phyloP scores from a whole-genome alignment of 2,113 vertebrate species.

The Rhinolophus sinicus region DNA sequence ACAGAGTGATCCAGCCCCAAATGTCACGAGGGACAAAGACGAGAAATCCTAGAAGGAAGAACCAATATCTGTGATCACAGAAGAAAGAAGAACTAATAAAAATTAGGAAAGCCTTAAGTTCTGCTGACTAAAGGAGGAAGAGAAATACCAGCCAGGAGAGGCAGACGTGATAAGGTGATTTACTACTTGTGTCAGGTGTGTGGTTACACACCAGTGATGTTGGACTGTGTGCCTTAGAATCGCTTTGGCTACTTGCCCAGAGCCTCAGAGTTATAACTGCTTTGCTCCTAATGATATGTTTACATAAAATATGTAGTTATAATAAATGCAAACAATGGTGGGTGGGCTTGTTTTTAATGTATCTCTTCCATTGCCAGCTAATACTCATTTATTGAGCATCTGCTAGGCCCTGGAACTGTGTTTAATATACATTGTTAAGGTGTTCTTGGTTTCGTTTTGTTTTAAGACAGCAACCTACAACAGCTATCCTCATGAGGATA shows the following conservation, averaged over 20 bases:
- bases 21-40: neutral
- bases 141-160: neutral
- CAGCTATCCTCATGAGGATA: neutral
- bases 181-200: neutral
- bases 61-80: neutral
- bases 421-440: neutral
- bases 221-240: neutral
- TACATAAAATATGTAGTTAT: conserved; percentile 30
- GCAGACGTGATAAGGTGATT: neutral
- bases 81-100: neutral
- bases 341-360: neutral
- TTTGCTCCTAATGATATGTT: conserved; percentile 40
- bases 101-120: neutral
- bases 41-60: neutral
- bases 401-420: neutral
- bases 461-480: neutral
- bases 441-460: conserved; percentile 44
- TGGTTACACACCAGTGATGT: neutral
- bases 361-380: neutral
- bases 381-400: conserved; percentile 16
- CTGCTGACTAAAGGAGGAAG: neutral
- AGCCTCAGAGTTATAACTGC: neutral
- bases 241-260: conserved; percentile 34
- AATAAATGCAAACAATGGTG: conserved; percentile 45
- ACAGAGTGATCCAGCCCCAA: neutral